Conservation (phyloP, 30 jellyfish, hydroid and myxozoan species). For the Aurelia aurita complex sp. Pacific region DNA sequence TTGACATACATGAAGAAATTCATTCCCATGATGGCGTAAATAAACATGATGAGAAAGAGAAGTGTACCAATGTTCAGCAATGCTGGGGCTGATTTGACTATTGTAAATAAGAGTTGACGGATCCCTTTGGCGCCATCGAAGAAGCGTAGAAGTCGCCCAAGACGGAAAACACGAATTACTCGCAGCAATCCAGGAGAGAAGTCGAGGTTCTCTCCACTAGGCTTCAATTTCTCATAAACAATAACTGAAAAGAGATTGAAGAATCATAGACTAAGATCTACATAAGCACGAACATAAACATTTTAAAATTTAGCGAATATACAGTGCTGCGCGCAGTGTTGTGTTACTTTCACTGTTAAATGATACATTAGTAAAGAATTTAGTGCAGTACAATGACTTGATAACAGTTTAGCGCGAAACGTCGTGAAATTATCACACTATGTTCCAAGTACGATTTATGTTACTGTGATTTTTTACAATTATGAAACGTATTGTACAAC, state of each 20-base stretch:
- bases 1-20: conserved; percentile 69
- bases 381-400: too few relatives aligned
- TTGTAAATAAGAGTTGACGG: conserved; percentile 88
- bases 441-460: too few relatives aligned
- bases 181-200: conserved; percentile 97
- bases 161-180: conserved; percentile 92
- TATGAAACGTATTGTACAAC: too few relatives aligned
- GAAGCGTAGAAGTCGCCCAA: conserved; percentile 97
- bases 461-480: too few relatives aligned
- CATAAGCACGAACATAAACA: too few relatives aligned
- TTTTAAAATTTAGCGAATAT: too few relatives aligned
- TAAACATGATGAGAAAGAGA: conserved; percentile 86
- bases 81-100: conserved; percentile 98
- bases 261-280: not conserved
- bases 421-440: too few relatives aligned
- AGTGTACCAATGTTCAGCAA: conserved; percentile 92
- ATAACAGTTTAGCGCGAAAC: too few relatives aligned
- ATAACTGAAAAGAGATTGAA: conserved; percentile 71
- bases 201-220: conserved; percentile 51
- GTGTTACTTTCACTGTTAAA: too few relatives aligned
- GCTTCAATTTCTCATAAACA: conserved; percentile 52
- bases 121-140: conserved; percentile 95
- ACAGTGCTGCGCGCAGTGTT: too few relatives aligned
- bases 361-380: too few relatives aligned
- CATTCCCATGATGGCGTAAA: conserved; percentile 96